These are phyloP conservation scores for Lateolabrax maculatus DNA, from an alignment of 2,797 vertebrate genomes.

Conservation along the genomic window DNA sequence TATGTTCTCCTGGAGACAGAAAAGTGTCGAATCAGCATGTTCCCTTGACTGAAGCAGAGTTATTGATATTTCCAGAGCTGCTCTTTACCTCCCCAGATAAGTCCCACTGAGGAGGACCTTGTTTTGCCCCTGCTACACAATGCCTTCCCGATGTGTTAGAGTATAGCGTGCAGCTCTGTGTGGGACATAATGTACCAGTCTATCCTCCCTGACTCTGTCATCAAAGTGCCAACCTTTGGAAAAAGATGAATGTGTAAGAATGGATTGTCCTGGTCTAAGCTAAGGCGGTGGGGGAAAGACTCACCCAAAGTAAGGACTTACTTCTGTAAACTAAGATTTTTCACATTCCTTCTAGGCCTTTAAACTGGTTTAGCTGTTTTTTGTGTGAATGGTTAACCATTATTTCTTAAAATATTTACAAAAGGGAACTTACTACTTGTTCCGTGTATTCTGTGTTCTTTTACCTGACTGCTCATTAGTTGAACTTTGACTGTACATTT, in stretches of 20 bases:
- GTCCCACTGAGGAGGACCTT: conserved; percentile 64
- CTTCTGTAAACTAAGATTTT: not conserved
- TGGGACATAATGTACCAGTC: conserved; percentile 56
- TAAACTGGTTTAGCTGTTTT: conserved; percentile 42
- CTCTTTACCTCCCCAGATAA: conserved; percentile 64
- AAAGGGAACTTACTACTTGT: not conserved
- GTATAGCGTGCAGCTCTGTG: conserved; percentile 14
- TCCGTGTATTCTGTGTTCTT: not conserved
- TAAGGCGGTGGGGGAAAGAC: conserved; percentile 3
- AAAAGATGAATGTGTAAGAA: conserved; percentile 16
- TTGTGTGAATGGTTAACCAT: conserved; percentile 12
- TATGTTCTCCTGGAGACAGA: conserved; percentile 73
- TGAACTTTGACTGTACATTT: not conserved
- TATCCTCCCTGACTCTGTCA: conserved; percentile 29
- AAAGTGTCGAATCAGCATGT: conserved; percentile 73
- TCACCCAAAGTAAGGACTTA: not conserved
- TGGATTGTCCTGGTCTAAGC: conserved; percentile 6
- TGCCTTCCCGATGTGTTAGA: conserved; percentile 32
- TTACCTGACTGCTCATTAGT: conserved; percentile 2
- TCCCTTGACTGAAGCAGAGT: conserved; percentile 68
- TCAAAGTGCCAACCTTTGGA: conserved; percentile 34
- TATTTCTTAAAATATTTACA: conserved; percentile 5
- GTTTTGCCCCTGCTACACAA: conserved; percentile 57
- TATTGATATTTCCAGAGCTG: conserved; percentile 79
- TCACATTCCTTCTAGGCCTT: conserved; percentile 17